Conservation (phyloP, 2,113 vertebrate species). For the Oxyruncus cristatus region DNA sequence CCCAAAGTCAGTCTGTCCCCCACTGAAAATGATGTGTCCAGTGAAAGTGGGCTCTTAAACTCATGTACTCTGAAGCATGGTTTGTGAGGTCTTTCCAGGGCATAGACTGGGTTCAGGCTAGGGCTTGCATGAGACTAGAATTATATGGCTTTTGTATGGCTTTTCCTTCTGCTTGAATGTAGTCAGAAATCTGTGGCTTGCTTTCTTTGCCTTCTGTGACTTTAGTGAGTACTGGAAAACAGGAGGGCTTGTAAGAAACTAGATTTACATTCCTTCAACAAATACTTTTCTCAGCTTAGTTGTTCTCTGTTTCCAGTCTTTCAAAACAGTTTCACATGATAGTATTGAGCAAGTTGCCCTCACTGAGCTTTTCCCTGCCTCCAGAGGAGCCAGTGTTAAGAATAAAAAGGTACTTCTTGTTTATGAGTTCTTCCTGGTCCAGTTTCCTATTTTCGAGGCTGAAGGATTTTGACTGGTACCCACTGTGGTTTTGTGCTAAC, state of each 20-base stretch:
- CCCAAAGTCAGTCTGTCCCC: not conserved
- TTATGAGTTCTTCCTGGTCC: not conserved
- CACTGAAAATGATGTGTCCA: not conserved
- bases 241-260: not conserved
- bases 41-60: not conserved
- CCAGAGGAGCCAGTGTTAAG: not conserved
- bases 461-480: not conserved
- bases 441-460: not conserved
- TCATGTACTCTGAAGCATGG: accelerated
- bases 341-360: not conserved
- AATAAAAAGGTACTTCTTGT: not conserved
- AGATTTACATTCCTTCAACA: not conserved
- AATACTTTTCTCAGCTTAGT: not conserved
- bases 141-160: accelerated
- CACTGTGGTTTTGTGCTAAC: not conserved
- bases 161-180: not conserved
- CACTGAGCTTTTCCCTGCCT: not conserved
- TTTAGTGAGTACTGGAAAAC: not conserved
- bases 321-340: not conserved
- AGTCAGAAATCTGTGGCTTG: not conserved
- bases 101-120: not conserved
- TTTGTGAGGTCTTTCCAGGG: not conserved
- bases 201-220: not conserved
- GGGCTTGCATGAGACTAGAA: not conserved
- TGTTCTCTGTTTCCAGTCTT: not conserved